phyloP scores from a whole-genome alignment of 2,888 invertebrate genomes.

The Sesia apiformis region DNA sequence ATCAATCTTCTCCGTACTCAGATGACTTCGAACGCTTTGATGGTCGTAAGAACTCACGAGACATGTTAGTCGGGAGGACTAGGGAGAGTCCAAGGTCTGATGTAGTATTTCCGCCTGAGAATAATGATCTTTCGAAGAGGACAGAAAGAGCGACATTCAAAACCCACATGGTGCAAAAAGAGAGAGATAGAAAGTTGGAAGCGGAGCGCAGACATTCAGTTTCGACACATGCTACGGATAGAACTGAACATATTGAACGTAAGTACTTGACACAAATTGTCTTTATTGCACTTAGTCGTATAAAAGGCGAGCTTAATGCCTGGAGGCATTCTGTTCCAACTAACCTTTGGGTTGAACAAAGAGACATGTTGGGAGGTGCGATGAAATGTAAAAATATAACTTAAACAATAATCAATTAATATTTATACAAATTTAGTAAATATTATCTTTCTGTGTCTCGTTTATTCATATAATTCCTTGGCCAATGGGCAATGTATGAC shows the following conservation, averaged over 20 bases:
- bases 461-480: no score
- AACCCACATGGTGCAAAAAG: conserved; percentile 82
- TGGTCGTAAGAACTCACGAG: conserved; percentile 64
- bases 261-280: conserved; percentile 20
- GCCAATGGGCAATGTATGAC: no score
- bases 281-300: neutral
- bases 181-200: conserved; percentile 75
- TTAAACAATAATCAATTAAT: no score
- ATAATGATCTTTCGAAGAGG: conserved; percentile 41
- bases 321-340: no score
- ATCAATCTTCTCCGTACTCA: conserved; percentile 48
- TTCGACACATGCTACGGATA: conserved; percentile 83
- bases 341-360: no score
- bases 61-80: conserved; percentile 63
- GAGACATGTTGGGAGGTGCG: no score
- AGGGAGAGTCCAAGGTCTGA: conserved; percentile 64
- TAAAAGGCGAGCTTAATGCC: neutral
- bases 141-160: conserved; percentile 79
- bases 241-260: conserved; percentile 72
- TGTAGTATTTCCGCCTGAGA: conserved; percentile 42
- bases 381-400: no score
- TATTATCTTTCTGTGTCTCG: no score
- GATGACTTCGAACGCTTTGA: conserved; percentile 65
- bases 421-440: no score
- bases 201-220: conserved; percentile 84